These are phyloP conservation scores for Tribolium freemani DNA, from an alignment of 2,888 invertebrate genomes.

Conservation along the genomic window DNA sequence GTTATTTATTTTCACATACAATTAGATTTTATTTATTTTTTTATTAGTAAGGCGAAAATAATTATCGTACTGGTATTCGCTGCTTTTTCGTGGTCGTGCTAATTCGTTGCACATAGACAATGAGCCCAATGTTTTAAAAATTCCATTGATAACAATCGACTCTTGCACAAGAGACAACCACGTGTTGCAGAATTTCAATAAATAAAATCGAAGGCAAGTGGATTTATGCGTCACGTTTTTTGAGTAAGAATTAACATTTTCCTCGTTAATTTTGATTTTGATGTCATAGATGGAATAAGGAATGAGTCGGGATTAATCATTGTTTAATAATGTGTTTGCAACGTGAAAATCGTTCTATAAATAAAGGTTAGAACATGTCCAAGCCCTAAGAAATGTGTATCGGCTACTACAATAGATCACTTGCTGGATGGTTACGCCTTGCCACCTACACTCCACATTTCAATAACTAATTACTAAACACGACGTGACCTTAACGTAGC, in stretches of 20 bases:
- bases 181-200: slow-evolving; percentile 30
- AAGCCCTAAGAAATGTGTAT: slow-evolving; percentile 52
- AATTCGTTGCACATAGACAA: slow-evolving; percentile 32
- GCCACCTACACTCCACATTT: slow-evolving; percentile 47
- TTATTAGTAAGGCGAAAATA: slow-evolving; percentile 33
- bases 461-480: slow-evolving; percentile 50
- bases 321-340: slow-evolving; percentile 43
- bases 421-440: slow-evolving; percentile 48
- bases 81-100: slow-evolving; percentile 20
- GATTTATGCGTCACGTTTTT: slow-evolving; percentile 44
- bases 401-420: slow-evolving; percentile 50
- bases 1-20: slow-evolving; percentile 38
- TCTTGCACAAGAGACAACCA: not conserved
- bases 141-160: slow-evolving; percentile 1
- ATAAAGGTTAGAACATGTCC: slow-evolving; percentile 52
- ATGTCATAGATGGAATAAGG: slow-evolving; percentile 39
- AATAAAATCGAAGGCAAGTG: slow-evolving; percentile 32
- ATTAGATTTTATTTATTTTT: slow-evolving; percentile 35
- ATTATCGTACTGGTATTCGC: slow-evolving; percentile 15
- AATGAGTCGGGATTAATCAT: slow-evolving; percentile 43
- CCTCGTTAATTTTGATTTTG: slow-evolving; percentile 36
- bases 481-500: slow-evolving; percentile 48
- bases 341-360: slow-evolving; percentile 49
- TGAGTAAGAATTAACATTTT: slow-evolving; percentile 33
- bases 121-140: slow-evolving; percentile 1